Evolutionary conservation across 1,140 invertebrate species (phyloP).

Genomic region (Caenorhabditis latens): DNA sequence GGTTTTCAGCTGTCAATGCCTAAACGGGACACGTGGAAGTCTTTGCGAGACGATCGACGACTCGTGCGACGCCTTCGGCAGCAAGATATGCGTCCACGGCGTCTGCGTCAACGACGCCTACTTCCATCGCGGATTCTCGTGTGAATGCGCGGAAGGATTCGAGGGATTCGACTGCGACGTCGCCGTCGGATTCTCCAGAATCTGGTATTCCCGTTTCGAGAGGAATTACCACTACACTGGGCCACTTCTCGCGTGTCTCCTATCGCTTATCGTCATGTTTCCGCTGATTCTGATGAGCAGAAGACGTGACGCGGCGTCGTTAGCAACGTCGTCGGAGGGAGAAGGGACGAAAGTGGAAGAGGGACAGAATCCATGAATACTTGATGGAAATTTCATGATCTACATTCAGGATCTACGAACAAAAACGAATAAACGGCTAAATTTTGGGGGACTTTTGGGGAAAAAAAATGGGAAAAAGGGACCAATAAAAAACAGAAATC

Average conservation of each 20-base stretch:
- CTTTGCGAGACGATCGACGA: conserved; percentile 1
- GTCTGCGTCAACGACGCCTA: conserved; percentile 1
- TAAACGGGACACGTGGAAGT: conserved; percentile 16
- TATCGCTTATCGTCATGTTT: not conserved
- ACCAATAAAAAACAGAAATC: too few relatives aligned
- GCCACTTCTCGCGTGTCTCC: not conserved
- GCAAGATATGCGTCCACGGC: not conserved
- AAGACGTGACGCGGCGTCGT: too few relatives aligned
- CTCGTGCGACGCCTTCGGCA: conserved; percentile 30
- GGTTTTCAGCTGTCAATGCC: not conserved
- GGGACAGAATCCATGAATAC: too few relatives aligned
- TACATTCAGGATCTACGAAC: too few relatives aligned
- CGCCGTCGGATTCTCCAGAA: not conserved
- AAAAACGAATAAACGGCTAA: too few relatives aligned
- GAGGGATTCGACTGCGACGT: conserved; percentile 8
- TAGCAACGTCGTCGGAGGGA: too few relatives aligned
- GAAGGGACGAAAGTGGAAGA: too few relatives aligned
- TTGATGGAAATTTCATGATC: too few relatives aligned
- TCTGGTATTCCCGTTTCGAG: not conserved
- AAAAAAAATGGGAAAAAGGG: too few relatives aligned
- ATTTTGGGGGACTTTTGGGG: too few relatives aligned
- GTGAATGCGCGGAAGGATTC: not conserved
- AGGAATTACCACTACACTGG: not conserved
- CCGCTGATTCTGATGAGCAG: not conserved
- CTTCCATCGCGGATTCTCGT: not conserved